Evolutionary conservation across 2,113 vertebrate genomes (phyloP).

Genomic region (Notechis scutatus): DNA sequence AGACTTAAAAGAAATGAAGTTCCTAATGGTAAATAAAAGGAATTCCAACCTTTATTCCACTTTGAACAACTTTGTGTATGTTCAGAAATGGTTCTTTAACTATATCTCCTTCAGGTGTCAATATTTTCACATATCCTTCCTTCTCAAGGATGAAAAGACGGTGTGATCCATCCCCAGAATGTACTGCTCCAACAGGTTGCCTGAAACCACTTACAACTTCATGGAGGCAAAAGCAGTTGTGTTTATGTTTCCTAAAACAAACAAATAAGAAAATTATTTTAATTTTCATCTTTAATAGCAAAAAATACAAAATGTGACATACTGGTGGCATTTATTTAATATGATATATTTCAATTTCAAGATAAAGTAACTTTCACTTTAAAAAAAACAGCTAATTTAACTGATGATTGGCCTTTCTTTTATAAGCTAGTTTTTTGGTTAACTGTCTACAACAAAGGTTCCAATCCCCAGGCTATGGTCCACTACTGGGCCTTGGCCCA

Average conservation of each 20-base stretch:
- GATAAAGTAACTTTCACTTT: constrained; percentile 4
- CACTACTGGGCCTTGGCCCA: background rate
- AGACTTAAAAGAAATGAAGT: constrained; percentile 43
- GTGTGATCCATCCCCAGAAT: constrained; percentile 91
- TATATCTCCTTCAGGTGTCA: constrained; percentile 85
- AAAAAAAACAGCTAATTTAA: background rate
- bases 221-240: constrained; percentile 96
- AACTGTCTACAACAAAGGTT: background rate
- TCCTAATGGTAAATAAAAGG: constrained; percentile 59
- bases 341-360: background rate
- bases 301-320: background rate
- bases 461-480: background rate
- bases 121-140: constrained; percentile 93
- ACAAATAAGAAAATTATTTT: background rate
- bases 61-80: constrained; percentile 98
- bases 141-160: constrained; percentile 96
- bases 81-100: constrained; percentile 95
- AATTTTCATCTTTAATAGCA: background rate
- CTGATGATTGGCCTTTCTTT: background rate
- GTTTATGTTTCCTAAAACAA: constrained; percentile 93
- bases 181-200: constrained; percentile 86
- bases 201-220: constrained; percentile 89
- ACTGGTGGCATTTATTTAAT: constrained; percentile 25
- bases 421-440: background rate
- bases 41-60: constrained; percentile 91